Evolutionary conservation across 2,797 vertebrate genomes (phyloP).

Genomic region (Alcedo quadribrachys): DNA sequence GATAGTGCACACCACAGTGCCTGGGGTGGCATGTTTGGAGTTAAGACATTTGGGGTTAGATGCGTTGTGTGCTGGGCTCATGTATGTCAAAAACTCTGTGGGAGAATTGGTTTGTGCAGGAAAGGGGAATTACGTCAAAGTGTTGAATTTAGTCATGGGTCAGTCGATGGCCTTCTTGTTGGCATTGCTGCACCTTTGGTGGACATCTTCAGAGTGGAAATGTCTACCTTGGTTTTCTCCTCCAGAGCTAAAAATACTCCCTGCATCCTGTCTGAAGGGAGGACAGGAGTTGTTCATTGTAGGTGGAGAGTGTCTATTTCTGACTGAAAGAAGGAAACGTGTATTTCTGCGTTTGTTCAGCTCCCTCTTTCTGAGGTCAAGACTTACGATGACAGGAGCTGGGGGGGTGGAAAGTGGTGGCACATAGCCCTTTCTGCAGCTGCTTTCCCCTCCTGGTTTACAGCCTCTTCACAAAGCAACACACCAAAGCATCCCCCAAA

Average conservation of each 20-base stretch:
- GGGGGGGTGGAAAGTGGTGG: background rate
- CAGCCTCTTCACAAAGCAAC: background rate
- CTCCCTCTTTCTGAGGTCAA: accelerated
- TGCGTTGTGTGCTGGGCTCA: background rate
- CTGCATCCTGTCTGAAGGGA: background rate
- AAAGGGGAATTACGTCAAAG: background rate
- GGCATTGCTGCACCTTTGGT: background rate
- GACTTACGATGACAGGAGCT: background rate
- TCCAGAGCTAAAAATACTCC: background rate
- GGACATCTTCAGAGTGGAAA: background rate
- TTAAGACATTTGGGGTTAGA: background rate
- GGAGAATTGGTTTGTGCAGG: background rate
- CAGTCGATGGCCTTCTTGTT: background rate
- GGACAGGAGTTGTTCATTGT: background rate
- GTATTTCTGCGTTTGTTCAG: background rate
- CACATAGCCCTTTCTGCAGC: background rate
- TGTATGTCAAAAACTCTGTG: background rate
- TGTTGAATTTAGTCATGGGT: background rate
- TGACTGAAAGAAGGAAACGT: accelerated
- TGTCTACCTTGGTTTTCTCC: background rate
- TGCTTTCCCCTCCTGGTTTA: background rate
- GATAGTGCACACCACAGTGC: accelerated
- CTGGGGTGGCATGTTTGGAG: background rate
- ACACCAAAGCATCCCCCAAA: background rate
- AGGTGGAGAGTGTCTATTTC: background rate